A percentile compares a stretch with the other conserved stretches of the same genome.
Conservation (phyloP, 1,140 invertebrate species). For the Drosophila nannoptera region DNA sequence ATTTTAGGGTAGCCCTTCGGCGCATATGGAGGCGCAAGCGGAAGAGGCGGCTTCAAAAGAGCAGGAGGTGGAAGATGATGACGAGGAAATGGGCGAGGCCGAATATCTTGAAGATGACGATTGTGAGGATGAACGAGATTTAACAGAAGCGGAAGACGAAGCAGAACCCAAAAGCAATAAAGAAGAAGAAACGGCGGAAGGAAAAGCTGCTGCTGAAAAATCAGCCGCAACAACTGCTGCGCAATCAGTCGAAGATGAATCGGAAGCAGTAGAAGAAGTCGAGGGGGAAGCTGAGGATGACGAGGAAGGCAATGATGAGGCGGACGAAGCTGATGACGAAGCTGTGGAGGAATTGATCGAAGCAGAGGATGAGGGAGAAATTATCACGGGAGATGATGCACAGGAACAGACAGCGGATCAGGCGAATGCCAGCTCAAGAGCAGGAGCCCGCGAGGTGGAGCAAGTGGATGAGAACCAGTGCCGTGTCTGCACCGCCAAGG, state of each 20-base stretch:
- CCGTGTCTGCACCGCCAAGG: slow-evolving; percentile 69
- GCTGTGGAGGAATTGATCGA: slow-evolving; percentile 15
- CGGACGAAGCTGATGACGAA: slow-evolving; percentile 9
- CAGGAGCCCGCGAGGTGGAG: slow-evolving; percentile 49
- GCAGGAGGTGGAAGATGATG: slow-evolving; percentile 14
- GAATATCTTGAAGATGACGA: slow-evolving; percentile 63
- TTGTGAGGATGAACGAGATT: slow-evolving; percentile 17
- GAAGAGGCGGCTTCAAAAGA: not conserved
- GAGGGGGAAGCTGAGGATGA: slow-evolving; percentile 50
- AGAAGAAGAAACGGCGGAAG: slow-evolving; percentile 13
- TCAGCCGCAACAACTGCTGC: slow-evolving; percentile 17
- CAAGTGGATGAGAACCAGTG: slow-evolving; percentile 74
- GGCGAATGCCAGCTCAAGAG: slow-evolving; percentile 14
- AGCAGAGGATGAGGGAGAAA: slow-evolving; percentile 40
- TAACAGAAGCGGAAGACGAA: not conserved
- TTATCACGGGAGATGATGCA: slow-evolving; percentile 59
- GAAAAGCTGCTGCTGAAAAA: not conserved
- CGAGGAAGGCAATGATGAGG: slow-evolving; percentile 30
- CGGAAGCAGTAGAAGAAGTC: slow-evolving; percentile 21
- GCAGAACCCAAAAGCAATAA: slow-evolving; percentile 11
- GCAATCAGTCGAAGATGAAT: not conserved
- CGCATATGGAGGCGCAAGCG: not conserved
- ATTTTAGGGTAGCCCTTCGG: slow-evolving; percentile 34
- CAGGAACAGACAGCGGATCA: slow-evolving; percentile 2
- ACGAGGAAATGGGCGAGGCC: slow-evolving; percentile 45